Evolutionary conservation across 2,113 vertebrate species (phyloP), one percentile per base, ranked within the genome.

Genomic region (Corythornis madagascariensis): DNA sequence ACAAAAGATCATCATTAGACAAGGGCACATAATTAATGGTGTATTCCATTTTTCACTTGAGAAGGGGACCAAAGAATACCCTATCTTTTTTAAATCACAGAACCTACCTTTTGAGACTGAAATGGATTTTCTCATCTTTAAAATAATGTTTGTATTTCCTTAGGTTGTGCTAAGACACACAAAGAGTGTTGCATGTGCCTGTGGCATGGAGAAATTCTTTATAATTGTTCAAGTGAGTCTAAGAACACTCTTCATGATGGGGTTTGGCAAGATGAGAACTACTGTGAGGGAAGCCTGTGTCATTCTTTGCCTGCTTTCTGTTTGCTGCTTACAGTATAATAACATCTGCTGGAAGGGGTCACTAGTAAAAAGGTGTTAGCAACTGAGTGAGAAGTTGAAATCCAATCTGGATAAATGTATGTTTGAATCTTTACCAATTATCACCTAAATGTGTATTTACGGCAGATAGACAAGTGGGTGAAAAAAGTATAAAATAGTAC

Each of bases 311-410:
- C 42, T 95, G 86, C 71, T 95, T 97, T 97, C 92, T 95, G 65
- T 95, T 97, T 96, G 85, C 28, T 63, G 87, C 94, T 96, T 96
- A 89, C 86, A 90, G 63, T 47, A 91, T 90, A 96, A 96, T 90
- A 92, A 94, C 79, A 96, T 96, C 92, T 96, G 92, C 84, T 96
- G 71, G 90, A 95, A 95, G 95, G 93, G 94, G 93, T 97, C 94
- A 93, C 97, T 96, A 92, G 91, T 93, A 81, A 96, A 97, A 87
- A 94, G 91, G 85, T 86, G 90, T 96, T 97, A 96, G 86, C 95
- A 95, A 95, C 94, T 79, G 96, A 96, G 92, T 96, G 92, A 92
- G 81, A 96, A 97, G 79, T 88, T 95, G 96, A 96, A 97, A 97
- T 92, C 71, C 94, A 97, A 70, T 95, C 94, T 96, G 96, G 90